phyloP scores from a whole-genome alignment of 2,797 vertebrate species.

The Pseudocheirus occidentalis region DNA sequence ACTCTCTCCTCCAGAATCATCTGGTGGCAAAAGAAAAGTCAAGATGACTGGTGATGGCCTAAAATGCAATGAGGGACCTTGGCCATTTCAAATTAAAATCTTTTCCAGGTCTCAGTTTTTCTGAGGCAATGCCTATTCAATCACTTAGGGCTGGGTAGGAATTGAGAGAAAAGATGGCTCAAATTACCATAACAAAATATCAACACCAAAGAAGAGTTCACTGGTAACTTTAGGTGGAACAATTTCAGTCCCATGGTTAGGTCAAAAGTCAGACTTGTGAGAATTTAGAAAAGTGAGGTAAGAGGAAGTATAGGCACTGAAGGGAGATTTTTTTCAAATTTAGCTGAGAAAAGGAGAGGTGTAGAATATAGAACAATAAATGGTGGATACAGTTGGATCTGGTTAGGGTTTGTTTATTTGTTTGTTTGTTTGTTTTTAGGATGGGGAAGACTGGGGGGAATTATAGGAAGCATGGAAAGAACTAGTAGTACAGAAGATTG shows the following conservation, averaged over 20 bases:
- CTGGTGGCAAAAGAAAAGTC: background rate
- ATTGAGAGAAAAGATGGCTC: background rate
- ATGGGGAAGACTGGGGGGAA: background rate
- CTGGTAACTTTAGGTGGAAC: background rate
- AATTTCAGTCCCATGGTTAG: background rate
- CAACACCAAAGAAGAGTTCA: background rate
- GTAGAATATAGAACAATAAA: background rate
- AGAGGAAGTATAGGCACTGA: background rate
- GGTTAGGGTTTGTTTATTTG: background rate
- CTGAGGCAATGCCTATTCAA: background rate
- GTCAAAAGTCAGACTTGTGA: background rate
- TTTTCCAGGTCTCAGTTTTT: background rate
- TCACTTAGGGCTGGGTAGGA: background rate
- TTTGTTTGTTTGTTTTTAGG: background rate
- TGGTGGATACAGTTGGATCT: background rate
- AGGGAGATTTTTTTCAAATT: background rate
- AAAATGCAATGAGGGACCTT: background rate
- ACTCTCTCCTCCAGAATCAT: background rate
- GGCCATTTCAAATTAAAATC: background rate
- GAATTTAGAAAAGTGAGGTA: background rate
- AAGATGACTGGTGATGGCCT: background rate
- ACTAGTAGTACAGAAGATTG: background rate
- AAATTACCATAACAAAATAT: background rate
- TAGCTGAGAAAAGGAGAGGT: background rate
- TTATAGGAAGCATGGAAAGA: background rate